Base-by-base conservation (phyloP, 53 echinoderm and acorn worm species). In the Zoroaster sp. region DNA sequence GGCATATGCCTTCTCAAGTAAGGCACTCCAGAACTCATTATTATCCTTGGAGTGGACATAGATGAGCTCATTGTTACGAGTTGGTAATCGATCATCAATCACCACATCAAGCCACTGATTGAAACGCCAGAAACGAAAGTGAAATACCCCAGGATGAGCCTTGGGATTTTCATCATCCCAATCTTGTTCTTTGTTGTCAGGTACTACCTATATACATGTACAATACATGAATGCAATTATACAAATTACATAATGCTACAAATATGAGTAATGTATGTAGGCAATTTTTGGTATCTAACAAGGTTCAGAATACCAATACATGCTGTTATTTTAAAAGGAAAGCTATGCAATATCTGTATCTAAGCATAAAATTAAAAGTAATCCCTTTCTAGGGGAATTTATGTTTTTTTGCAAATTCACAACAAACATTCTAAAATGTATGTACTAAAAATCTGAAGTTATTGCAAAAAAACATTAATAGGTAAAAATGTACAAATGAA, bases 91-190 rank as follows among this genome's bases (percentile, higher is more conserved):
- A 87, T 97, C 98, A 74, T 97, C 98, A 10, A 97, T 86, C 3
- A 94, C 95, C 3, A 97, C 91, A 25, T 97, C 98, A 46, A 87
- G 65, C 98, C 98, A 97, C 87, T 92, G 36, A 31, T 95, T 95
- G 35, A 95, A 97, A 36, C 98, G 95, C 98, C 98, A 97, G 87
- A 97, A 97, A 1, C 98, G 91, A 86, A 97, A 97, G 73, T 95
- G 95, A 47, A 97, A 97, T 70, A 91, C 94, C 10, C 98, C 98
- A 8, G 89, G 81, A 72, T 97, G 91, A 15, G 76, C 82, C 25
- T 93, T 88, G 17, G 92, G 91, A 73, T 93, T 89, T 0, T 97
- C 98, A 3, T 92, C 92, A 70, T 97, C 98, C 95, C 95, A 97
- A 12, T 97, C 98, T 65, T 97, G 98, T 15, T 95, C 93, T 20